A percentile compares a stretch with the other conserved stretches of the same genome.
Evolutionary conservation across 2,113 vertebrate species (phyloP).

Genomic region (Sceloporus tristichus): DNA sequence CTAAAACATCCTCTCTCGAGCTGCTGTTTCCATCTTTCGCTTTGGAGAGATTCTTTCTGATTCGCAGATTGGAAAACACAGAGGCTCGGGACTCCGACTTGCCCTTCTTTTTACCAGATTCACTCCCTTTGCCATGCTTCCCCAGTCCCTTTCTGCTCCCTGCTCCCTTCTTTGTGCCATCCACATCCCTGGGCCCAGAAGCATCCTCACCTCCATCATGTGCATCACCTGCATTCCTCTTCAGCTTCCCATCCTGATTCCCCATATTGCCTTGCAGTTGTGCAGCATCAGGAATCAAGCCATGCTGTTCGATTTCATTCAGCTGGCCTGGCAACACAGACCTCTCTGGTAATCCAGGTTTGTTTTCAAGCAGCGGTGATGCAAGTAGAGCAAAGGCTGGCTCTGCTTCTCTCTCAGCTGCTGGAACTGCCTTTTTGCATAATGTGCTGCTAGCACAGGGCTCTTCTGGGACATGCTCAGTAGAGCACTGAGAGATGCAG

Average conservation of each 20-base stretch:
- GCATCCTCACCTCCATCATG: slow-evolving; percentile 85
- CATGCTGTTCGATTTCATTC: slow-evolving; percentile 75
- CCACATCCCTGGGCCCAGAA: slow-evolving; percentile 84
- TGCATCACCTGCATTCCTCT: slow-evolving; percentile 82
- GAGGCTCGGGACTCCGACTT: slow-evolving; percentile 90
- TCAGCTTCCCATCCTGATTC: slow-evolving; percentile 96
- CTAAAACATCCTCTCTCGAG: slow-evolving; percentile 90
- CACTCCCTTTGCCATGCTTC: slow-evolving; percentile 83
- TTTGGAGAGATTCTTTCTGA: slow-evolving; percentile 89
- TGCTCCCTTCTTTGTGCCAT: slow-evolving; percentile 86
- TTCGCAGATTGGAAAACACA: slow-evolving; percentile 94
- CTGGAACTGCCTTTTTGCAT: slow-evolving; percentile 81
- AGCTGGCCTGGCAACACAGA: slow-evolving; percentile 57
- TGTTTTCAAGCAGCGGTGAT: slow-evolving; percentile 77
- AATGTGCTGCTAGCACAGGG: slow-evolving; percentile 81
- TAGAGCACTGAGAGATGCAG: slow-evolving; percentile 73
- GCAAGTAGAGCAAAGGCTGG: slow-evolving; percentile 75
- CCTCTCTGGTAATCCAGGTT: slow-evolving; percentile 70
- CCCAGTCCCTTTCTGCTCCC: slow-evolving; percentile 85
- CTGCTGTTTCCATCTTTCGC: slow-evolving; percentile 83
- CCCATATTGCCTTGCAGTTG: slow-evolving; percentile 86
- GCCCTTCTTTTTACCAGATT: slow-evolving; percentile 86
- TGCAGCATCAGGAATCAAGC: slow-evolving; percentile 79
- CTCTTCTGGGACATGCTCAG: slow-evolving; percentile 83
- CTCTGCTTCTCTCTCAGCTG: slow-evolving; percentile 81